These are phyloP conservation scores for Papilio xuthus DNA, from an alignment of 1,140 invertebrate genomes.

Conservation along the genomic window DNA sequence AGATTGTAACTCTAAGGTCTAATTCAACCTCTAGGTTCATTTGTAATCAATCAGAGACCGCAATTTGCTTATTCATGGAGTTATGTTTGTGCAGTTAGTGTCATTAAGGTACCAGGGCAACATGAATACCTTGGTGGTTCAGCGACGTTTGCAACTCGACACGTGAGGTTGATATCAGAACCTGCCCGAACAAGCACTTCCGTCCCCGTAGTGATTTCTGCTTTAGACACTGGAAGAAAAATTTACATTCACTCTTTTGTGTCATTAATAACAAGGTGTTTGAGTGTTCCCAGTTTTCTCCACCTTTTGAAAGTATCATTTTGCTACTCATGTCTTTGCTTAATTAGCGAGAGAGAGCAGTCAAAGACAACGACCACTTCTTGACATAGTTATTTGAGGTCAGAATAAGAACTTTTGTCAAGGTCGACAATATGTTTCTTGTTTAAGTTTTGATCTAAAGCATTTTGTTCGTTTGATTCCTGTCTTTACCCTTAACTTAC, in stretches of 20 bases:
- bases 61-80: too few species aligned
- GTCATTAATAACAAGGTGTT: neutral
- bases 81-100: neutral
- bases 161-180: slow-evolving; percentile 95
- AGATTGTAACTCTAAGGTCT: too few species aligned
- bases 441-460: neutral
- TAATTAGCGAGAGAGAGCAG: neutral
- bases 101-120: neutral
- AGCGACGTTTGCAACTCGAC: slow-evolving; percentile 91
- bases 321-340: neutral
- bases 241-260: neutral
- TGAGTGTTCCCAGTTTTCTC: neutral
- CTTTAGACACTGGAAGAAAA: slow-evolving; percentile 90
- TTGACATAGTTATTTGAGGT: neutral
- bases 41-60: too few species aligned
- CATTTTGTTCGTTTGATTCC: neutral
- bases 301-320: neutral
- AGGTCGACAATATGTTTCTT: neutral
- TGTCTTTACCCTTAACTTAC: slow-evolving; percentile 83
- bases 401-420: neutral
- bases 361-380: neutral
- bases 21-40: too few species aligned
- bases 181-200: slow-evolving; percentile 94
- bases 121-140: slow-evolving; percentile 86
- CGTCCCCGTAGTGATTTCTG: slow-evolving; percentile 91